Base-by-base conservation (phyloP, 2,888 invertebrate species). In the Mythimna pallens region DNA sequence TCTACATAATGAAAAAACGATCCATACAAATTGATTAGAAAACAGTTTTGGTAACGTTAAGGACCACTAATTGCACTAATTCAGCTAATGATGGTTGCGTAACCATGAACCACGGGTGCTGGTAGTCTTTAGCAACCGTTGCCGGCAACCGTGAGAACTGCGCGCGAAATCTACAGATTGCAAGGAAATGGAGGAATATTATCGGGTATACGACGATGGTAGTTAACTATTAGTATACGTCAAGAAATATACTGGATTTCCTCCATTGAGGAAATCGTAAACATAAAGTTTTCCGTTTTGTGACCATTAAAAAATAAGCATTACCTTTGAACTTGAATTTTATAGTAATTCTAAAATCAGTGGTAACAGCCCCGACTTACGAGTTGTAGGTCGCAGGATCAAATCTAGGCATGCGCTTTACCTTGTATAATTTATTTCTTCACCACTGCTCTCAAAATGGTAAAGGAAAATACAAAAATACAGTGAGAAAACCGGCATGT, bases 11-110 rank as follows among this genome's bases (percentile, higher is more conserved):
- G 52, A 47, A 78, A 30, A 63, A 71, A 50, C 22, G 20, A 47
- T 68, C 65, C 30, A 73, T 74, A 40, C n/a, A 70, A 75, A 84
- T 80, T 72, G 76, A 84, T 86, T 86, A 78, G 73, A 85, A 86
- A 84, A 67, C 70, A 66, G 55, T 63, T 52, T 59, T 65, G 34
- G 68, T 52, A 68, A 65, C 65, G 76, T 64, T 75, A 76, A 73
- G 78, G 76, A 78, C 73, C 73, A 71, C 68, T 79, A 70, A 72
- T 66, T 77, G 64, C 58, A 63, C 61, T 78, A 76, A 83, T 69
- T 76, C 43, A 52, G 70, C 66, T 77, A 74, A 84, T 57, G 70
- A 69, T 54, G 70, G 74, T 83, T 81, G 54, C 57, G 50, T 68
- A 83, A 83, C 73, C 70, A 25, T 59, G 30, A 71, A 69, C 73